Evolutionary conservation across 2,113 vertebrate species (phyloP).

Genomic region (Callipepla squamata): DNA sequence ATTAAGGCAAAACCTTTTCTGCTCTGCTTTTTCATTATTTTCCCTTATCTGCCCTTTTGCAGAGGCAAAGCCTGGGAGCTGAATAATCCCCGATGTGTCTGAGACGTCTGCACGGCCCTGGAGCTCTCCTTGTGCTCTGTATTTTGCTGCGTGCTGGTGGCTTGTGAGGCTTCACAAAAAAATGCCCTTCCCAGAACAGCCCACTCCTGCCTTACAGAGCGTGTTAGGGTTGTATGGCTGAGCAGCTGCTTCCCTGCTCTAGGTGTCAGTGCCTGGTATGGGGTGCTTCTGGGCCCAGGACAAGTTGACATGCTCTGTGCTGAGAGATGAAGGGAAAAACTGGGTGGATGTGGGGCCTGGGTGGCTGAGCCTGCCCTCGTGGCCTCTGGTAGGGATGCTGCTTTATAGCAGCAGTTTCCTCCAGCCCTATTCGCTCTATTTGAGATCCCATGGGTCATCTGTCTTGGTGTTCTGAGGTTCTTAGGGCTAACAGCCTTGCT

Average conservation of each 20-base stretch:
- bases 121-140: neutral
- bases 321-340: conserved; percentile 6
- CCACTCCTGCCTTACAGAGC: neutral
- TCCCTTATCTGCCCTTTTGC: neutral
- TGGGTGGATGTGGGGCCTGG: neutral
- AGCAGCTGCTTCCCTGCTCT: neutral
- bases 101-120: neutral
- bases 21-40: neutral
- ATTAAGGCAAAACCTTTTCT: neutral
- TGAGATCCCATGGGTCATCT: neutral
- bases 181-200: neutral
- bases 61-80: neutral
- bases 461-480: neutral
- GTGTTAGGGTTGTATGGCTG: neutral
- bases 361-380: neutral
- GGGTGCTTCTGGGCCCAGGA: neutral
- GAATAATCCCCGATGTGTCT: neutral
- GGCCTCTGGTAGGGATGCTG: neutral
- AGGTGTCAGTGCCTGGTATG: neutral
- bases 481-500: neutral
- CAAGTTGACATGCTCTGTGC: neutral
- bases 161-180: neutral
- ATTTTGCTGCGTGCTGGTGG: neutral
- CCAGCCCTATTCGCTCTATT: rapidly evolving
- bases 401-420: neutral